A percentile compares a stretch with the other conserved stretches of the same genome.
These are phyloP conservation scores for Diplazon laetatorius DNA, from an alignment of 2,888 invertebrate species.

Conservation along the genomic window DNA sequence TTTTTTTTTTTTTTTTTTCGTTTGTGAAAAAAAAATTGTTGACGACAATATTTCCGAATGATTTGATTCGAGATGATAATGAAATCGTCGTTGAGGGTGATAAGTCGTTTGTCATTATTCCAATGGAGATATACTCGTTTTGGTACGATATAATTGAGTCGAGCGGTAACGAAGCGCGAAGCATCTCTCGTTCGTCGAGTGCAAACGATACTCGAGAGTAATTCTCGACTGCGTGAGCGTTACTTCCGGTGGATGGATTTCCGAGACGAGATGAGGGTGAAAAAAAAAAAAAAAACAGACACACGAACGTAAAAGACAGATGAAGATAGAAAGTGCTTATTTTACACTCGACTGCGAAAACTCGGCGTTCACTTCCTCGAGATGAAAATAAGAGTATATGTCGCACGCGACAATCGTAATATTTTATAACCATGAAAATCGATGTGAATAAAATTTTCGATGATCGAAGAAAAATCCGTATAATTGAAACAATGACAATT, in stretches of 20 bases:
- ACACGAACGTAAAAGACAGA: constrained; percentile 8
- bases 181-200: constrained; percentile 52
- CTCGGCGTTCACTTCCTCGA: not conserved
- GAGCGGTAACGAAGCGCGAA: constrained; percentile 56
- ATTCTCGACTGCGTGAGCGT: constrained; percentile 28
- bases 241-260: constrained; percentile 45
- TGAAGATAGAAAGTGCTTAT: constrained; percentile 12
- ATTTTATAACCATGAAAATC: not conserved
- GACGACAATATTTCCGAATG: not conserved
- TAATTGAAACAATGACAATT: too few species aligned
- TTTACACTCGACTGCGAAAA: constrained; percentile 6
- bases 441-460: not conserved
- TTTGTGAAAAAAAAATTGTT: not conserved
- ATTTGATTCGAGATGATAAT: not conserved
- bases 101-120: too few species aligned
- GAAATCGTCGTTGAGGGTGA: not conserved
- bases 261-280: constrained; percentile 1
- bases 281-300: too few species aligned
- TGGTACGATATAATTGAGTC: constrained; percentile 42
- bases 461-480: too few species aligned
- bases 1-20: too few species aligned
- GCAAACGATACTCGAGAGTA: not conserved
- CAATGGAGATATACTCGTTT: not conserved
- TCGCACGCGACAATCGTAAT: too few species aligned
- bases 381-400: not conserved